Percentiles rank a stretch among this genome's conserved stretches.
phyloP scores from a whole-genome alignment of 2,888 invertebrate species.

The Temnothorax ravouxi region DNA sequence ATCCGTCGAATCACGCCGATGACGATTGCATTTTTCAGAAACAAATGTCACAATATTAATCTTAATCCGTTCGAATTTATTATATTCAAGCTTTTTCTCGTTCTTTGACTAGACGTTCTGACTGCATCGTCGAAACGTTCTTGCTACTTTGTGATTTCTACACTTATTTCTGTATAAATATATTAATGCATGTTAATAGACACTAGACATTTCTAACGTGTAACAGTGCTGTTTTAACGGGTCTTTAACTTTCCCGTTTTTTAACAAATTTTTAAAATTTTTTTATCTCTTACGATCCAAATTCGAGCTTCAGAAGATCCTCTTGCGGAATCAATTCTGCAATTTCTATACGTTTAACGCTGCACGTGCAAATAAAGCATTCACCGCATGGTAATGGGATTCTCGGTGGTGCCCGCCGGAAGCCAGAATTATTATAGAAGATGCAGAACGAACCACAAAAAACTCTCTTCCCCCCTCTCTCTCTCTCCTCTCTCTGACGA shows the following conservation, averaged over 20 bases:
- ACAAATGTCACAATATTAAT: neutral
- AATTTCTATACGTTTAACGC: conserved; percentile 31
- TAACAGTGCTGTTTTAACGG: neutral
- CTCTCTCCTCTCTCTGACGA: conserved; percentile 12
- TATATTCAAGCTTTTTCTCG: conserved; percentile 18
- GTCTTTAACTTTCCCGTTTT: neutral
- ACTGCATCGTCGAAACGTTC: neutral
- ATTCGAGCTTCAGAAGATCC: neutral
- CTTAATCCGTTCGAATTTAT: conserved; percentile 19
- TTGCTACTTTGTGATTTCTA: neutral
- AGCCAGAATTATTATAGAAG: conserved; percentile 44
- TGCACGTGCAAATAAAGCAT: conserved; percentile 22
- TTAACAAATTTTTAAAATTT: neutral
- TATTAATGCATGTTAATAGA: neutral
- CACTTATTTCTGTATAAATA: neutral
- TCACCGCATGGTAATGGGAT: conserved; percentile 17
- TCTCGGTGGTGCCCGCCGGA: conserved; percentile 28
- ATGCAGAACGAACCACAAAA: conserved; percentile 41
- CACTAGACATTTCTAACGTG: neutral
- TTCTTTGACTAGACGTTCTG: neutral
- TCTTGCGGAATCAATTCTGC: conserved; percentile 1
- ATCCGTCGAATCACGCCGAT: neutral
- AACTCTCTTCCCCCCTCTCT: neutral
- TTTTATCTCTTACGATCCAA: neutral
- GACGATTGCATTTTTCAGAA: neutral